These are phyloP conservation scores for Didymodactylos carnosus DNA, from an alignment of 2,888 invertebrate genomes.

Conservation along the genomic window DNA sequence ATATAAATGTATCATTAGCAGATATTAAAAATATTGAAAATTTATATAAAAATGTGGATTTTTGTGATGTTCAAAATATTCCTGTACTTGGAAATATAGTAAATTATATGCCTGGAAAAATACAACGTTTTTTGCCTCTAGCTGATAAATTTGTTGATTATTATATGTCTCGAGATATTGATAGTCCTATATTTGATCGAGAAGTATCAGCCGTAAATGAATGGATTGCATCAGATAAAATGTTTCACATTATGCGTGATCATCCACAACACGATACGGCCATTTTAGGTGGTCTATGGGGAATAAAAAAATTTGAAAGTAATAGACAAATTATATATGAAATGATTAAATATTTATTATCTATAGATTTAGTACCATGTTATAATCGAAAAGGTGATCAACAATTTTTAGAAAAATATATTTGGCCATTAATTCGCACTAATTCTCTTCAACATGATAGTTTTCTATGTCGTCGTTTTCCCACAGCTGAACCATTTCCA, in stretches of 20 bases:
- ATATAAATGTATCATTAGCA: not conserved
- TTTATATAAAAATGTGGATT: not conserved
- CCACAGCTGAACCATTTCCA: not conserved
- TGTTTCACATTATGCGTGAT: conserved; percentile 5
- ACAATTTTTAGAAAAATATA: not conserved
- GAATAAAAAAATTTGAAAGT: not conserved
- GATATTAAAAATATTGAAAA: not conserved
- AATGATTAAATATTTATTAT: not conserved
- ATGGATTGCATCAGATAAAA: not conserved
- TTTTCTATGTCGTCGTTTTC: not conserved
- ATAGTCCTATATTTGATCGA: not conserved
- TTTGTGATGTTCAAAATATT: not conserved
- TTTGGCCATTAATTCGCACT: not conserved
- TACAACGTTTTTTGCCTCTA: conserved; percentile 6
- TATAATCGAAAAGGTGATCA: conserved; percentile 1
- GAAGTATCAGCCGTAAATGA: not conserved
- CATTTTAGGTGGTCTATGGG: conserved; percentile 8
- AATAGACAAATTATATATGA: not conserved
- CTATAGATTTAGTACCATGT: not conserved
- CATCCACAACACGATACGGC: not conserved
- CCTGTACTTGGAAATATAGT: not conserved
- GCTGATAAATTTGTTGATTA: conserved; percentile 4
- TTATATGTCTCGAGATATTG: conserved; percentile 3
- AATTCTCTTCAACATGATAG: conserved; percentile 2
- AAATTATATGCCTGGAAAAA: not conserved